Evolutionary conservation across 2,113 vertebrate genomes (phyloP), one percentile per base, ranked within the genome.

Genomic region (Lepisosteus osseus): DNA sequence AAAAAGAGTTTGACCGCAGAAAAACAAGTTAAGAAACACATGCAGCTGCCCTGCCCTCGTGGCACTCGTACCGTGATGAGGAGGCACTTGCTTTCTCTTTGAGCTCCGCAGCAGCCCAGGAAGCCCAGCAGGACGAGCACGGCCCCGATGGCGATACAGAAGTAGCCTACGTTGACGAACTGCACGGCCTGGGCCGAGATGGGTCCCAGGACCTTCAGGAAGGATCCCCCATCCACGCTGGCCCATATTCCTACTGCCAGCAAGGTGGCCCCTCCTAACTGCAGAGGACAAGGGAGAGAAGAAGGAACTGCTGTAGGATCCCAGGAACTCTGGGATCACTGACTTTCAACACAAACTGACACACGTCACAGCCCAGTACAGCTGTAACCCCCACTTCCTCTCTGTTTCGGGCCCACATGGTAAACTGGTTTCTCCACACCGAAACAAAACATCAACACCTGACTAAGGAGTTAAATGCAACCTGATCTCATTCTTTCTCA

Each of bases 41-140:
- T 29, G 29, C 29, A 29, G 29, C 29, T 29, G 29, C 29, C 29
- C 29, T 29, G 29, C 62, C 62, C 17, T 9, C 17, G 9, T 11
- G 40, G 8, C 5, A 6, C 29, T 75, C 86, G 74, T 84, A 99
- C 97, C 88, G 61, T 87, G 40, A 98, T 87, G 74, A 99, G 92
- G n/a, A 95, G 92, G 76, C 95, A 97, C 66, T 94, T 98, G 92
- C 87, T 98, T 75, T 96, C 94, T 55, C 87, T 92, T 8, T 92
- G 87, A 65, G 95, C 95, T 0, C 92, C 94, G 0, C 86, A 97
- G 81, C 91, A 94, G 57, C 96, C 96, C 4, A 97, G 84, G 73
- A 97, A 85, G 61, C 96, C 95, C 0, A 99, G 82, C 17, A 93
- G 70, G 4, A 94, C 66, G 82, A 98, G 83, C 61, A 91, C 68